Evolutionary conservation across 2,797 vertebrate genomes (phyloP).

Genomic region (Chiroxiphia lanceolata): DNA sequence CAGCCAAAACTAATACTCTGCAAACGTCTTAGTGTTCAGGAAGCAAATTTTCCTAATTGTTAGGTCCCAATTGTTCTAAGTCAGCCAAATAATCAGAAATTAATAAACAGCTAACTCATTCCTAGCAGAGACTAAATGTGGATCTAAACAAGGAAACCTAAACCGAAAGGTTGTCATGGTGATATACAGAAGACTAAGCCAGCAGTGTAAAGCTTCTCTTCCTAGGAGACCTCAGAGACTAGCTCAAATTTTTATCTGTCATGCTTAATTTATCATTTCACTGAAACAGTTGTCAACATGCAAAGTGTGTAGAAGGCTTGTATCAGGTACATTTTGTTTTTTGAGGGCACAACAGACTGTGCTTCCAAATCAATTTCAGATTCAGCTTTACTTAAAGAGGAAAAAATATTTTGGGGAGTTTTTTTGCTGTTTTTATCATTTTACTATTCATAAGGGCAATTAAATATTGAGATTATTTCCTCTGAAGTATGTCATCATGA

Average conservation of each 20-base stretch:
- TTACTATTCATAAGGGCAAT: not conserved
- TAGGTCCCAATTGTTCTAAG: not conserved
- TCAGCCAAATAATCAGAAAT: constrained; percentile 45
- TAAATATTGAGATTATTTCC: constrained; percentile 39
- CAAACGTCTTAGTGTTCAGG: not conserved
- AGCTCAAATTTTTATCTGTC: constrained; percentile 73
- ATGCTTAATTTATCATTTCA: constrained; percentile 75
- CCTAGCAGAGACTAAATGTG: constrained; percentile 51
- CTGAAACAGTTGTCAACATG: constrained; percentile 73
- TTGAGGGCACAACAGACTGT: constrained; percentile 32
- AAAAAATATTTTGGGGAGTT: not conserved
- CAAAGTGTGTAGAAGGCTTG: constrained; percentile 53
- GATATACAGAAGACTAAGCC: constrained; percentile 66
- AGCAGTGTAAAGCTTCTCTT: constrained; percentile 48
- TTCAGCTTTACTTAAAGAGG: not conserved
- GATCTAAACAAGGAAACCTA: constrained; percentile 62
- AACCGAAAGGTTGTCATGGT: constrained; percentile 72
- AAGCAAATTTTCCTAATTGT: not conserved
- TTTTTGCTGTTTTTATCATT: not conserved
- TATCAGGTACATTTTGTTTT: constrained; percentile 60
- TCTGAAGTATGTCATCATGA: not conserved
- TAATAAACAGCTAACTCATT: constrained; percentile 63
- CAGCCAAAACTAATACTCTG: not conserved
- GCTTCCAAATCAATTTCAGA: constrained; percentile 36
- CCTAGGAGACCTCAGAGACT: constrained; percentile 68